Percentiles rank a stretch among this genome's conserved stretches.
phyloP scores from a whole-genome alignment of 2,797 vertebrate genomes.

The Poecilia gillii region DNA sequence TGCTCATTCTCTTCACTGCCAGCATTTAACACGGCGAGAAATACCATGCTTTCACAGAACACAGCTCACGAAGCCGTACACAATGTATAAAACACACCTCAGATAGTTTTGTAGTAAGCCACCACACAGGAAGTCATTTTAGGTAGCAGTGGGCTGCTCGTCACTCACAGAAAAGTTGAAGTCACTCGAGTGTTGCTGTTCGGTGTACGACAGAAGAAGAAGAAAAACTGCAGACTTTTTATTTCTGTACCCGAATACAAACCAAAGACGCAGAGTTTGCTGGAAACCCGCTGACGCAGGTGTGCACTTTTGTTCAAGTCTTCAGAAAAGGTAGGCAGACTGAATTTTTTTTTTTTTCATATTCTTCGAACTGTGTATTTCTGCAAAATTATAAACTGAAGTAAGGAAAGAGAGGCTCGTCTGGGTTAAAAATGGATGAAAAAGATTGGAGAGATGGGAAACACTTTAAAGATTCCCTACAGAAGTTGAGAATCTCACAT shows the following conservation, averaged over 20 bases:
- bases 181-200: conserved; percentile 11
- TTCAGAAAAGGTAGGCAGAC: conserved; percentile 54
- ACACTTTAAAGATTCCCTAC: conserved; percentile 23
- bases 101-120: conserved; percentile 45
- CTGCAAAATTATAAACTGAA: background rate
- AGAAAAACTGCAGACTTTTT: conserved; percentile 20
- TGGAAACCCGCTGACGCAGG: conserved; percentile 17
- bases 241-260: conserved; percentile 13
- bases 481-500: background rate
- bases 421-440: conserved; percentile 26
- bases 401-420: background rate
- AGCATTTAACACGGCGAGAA: background rate
- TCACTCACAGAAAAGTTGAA: conserved; percentile 11
- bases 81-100: conserved; percentile 23
- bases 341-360: background rate
- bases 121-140: conserved; percentile 71
- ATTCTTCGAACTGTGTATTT: conserved; percentile 12
- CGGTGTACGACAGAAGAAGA: background rate
- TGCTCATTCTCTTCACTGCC: background rate
- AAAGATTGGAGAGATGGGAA: conserved; percentile 5
- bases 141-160: conserved; percentile 54
- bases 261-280: conserved; percentile 12
- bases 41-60: background rate
- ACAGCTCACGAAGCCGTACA: background rate
- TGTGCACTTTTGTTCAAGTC: conserved; percentile 10